Conservation (phyloP, 92 coral and sea anemone species). For the Epizoanthus illoricatus region DNA sequence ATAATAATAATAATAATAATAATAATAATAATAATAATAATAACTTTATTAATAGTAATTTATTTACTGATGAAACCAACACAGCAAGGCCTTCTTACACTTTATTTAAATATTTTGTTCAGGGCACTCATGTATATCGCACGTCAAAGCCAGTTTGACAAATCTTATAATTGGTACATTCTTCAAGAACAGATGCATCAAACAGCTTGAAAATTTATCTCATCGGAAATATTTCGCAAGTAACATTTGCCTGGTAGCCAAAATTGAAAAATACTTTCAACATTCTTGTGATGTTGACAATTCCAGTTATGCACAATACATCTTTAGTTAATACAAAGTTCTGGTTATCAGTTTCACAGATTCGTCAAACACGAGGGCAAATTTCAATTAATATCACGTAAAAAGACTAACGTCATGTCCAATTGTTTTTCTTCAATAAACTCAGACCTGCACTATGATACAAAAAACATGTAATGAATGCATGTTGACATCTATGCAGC, state of each 20-base stretch:
- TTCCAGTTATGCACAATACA: not conserved
- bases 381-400: not conserved
- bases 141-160: constrained; percentile 38
- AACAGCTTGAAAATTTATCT: not conserved
- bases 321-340: not conserved
- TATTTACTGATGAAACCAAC: not conserved
- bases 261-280: not conserved
- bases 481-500: constrained; percentile 4
- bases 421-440: not conserved
- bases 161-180: not conserved
- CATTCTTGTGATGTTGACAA: not conserved
- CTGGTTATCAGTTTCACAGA: not conserved
- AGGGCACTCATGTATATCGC: constrained; percentile 6
- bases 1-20: too few relatives aligned
- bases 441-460: not conserved
- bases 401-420: constrained; percentile 27
- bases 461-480: not conserved
- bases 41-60: too few relatives aligned
- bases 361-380: too few relatives aligned
- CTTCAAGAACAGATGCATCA: not conserved
- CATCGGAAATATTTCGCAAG: not conserved
- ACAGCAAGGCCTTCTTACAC: not conserved
- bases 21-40: too few relatives aligned
- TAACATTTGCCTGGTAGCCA: constrained; percentile 2
- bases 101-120: constrained; percentile 32